phyloP scores from a whole-genome alignment of 2,888 invertebrate genomes.

The Volucella bombylans region DNA sequence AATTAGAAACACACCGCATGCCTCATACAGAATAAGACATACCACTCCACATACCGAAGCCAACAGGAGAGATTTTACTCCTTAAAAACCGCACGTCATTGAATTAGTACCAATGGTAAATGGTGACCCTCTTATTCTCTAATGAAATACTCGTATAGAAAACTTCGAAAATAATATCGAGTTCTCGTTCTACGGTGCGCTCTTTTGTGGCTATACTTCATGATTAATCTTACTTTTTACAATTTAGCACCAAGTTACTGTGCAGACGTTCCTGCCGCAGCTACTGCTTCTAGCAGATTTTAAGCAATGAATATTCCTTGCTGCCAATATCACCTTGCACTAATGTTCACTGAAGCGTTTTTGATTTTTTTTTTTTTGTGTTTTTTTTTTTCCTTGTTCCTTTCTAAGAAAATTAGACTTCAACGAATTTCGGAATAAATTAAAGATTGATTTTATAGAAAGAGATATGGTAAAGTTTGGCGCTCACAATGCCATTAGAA shows the following conservation, averaged over 20 bases:
- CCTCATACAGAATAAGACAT: background rate
- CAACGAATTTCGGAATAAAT: slow-evolving; percentile 55
- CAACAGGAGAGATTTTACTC: background rate
- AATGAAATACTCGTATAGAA: slow-evolving; percentile 6
- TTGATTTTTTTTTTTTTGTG: slow-evolving; percentile 17
- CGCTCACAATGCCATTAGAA: slow-evolving; percentile 42
- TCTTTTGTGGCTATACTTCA: slow-evolving; percentile 32
- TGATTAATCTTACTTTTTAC: slow-evolving; percentile 67
- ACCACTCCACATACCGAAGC: too few relatives aligned
- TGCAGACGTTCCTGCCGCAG: background rate
- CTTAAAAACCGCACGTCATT: slow-evolving; percentile 14
- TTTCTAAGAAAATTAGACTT: slow-evolving; percentile 49
- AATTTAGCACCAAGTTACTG: slow-evolving; percentile 46
- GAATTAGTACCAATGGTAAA: slow-evolving; percentile 21
- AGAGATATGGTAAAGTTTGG: slow-evolving; percentile 9
- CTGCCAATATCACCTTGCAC: slow-evolving; percentile 52
- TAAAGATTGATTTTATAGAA: slow-evolving; percentile 55
- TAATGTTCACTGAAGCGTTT: slow-evolving; percentile 58
- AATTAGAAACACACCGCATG: background rate
- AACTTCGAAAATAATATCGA: slow-evolving; percentile 30
- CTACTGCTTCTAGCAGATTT: slow-evolving; percentile 20
- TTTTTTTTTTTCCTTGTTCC: background rate
- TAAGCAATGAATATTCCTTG: slow-evolving; percentile 46
- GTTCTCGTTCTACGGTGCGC: background rate
- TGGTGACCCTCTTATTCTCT: slow-evolving; percentile 4